Evolutionary conservation across 2,113 vertebrate species (phyloP).

Genomic region (Nycticebus coucang): DNA sequence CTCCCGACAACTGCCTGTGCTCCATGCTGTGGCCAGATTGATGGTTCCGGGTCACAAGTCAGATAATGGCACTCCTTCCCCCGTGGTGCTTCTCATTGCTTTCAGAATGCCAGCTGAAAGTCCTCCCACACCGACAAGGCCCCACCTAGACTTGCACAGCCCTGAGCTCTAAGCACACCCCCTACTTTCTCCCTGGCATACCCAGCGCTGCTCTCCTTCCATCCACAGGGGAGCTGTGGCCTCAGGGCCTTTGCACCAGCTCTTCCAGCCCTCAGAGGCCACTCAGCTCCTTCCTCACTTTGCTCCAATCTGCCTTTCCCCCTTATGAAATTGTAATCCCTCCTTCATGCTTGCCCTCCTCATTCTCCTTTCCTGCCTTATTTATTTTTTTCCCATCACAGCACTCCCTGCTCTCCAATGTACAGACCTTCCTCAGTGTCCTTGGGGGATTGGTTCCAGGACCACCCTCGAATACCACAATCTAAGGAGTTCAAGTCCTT

Average conservation of each 20-base stretch:
- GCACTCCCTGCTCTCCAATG: not conserved
- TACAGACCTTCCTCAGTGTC: too few relatives aligned
- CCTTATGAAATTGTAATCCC: not conserved
- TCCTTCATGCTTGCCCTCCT: not conserved
- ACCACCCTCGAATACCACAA: too few relatives aligned
- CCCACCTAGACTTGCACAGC: not conserved
- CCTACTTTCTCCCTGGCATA: not conserved
- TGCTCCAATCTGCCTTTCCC: not conserved
- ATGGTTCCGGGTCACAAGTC: not conserved
- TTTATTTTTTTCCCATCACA: not conserved
- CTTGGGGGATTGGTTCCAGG: too few relatives aligned
- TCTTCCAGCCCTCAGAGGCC: not conserved
- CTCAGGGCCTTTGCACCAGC: not conserved
- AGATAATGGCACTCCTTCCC: accelerated
- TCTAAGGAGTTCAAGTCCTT: too few relatives aligned
- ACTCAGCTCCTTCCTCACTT: not conserved
- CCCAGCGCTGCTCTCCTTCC: not conserved
- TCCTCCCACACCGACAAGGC: not conserved
- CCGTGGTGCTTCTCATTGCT: too few relatives aligned
- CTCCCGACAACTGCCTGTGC: not conserved
- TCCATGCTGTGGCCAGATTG: not conserved
- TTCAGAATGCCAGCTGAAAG: not conserved
- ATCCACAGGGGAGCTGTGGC: not conserved
- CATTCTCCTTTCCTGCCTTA: not conserved
- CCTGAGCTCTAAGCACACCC: not conserved